Evolutionary conservation across 1,140 invertebrate genomes (phyloP), one percentile per base, ranked within the genome.

Genomic region (Bombus balteatus): DNA sequence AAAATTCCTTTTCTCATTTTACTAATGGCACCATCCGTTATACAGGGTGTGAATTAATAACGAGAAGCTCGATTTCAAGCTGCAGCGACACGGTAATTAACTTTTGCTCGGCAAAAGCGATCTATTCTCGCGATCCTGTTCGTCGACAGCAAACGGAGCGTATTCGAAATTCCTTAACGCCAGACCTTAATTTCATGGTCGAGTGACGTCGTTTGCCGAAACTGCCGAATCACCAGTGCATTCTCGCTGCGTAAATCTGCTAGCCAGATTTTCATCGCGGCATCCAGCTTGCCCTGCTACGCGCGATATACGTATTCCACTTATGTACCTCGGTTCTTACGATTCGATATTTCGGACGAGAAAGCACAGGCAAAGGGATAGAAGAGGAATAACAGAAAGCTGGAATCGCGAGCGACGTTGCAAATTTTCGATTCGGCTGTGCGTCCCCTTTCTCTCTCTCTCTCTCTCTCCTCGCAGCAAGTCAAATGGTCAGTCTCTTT

Each of bases 61-160:
- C 39, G 41, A n/a, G 12, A 10, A 79, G 77, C 77, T 68, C 41
- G 41, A 79, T 79, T 79, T n/a, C 77, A 68, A 22, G 39, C 62
- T 79, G 18, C 47, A 47, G 12, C 41, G 32, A 37, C 41, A n/a
- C 9, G 25, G 62, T 32, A 37, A 47, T 79, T 79, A 68, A 79
- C 76, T 78, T 59, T 18, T 18, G 5, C n/a, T 34, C 12, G 65
- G 65, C n/a, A n/a, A 18, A 32, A 18, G 65, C 5, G 65, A 41
- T 18, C n/a, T 37, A 8, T 41, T n/a, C n/a, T 25, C 28, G 37
- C 32, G 34, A 53, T 65, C 57, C 25, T 65, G 13, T n/a, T 18
- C 4, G 12, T 5, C n/a, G 62, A 32, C 65, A 13, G 10, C 15
- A n/a, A 66, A 66, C 15, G 15, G n/a, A 66, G 13, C 15, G 15